A percentile compares a stretch with the other conserved stretches of the same genome.
These are phyloP conservation scores for Leptatherina wallacei DNA, from an alignment of 2,797 vertebrate genomes.

Conservation along the genomic window DNA sequence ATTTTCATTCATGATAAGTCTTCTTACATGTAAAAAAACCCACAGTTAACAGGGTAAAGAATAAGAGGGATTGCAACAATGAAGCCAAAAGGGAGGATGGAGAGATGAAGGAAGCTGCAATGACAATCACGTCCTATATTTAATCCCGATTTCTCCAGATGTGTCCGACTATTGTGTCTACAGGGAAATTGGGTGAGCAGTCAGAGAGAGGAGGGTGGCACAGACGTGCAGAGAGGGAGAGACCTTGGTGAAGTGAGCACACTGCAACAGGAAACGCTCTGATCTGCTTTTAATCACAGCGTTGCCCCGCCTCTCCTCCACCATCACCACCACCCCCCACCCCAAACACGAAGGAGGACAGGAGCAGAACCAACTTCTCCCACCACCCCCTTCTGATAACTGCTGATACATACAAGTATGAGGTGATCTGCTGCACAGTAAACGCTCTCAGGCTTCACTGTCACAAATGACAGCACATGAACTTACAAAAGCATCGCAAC, in stretches of 20 bases:
- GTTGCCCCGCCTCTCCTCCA: slow-evolving; percentile 59
- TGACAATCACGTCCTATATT: slow-evolving; percentile 55
- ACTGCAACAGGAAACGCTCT: slow-evolving; percentile 88
- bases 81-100: not conserved
- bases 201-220: slow-evolving; percentile 36
- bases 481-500: not conserved
- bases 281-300: slow-evolving; percentile 92
- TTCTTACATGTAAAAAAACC: not conserved
- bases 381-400: slow-evolving; percentile 60
- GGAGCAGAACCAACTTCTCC: slow-evolving; percentile 51
- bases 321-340: slow-evolving; percentile 49
- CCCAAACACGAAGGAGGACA: slow-evolving; percentile 64
- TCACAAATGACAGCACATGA: not conserved
- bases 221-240: slow-evolving; percentile 45
- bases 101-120: slow-evolving; percentile 13
- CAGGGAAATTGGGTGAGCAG: slow-evolving; percentile 38
- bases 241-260: slow-evolving; percentile 74
- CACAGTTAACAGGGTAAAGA: not conserved
- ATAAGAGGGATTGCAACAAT: slow-evolving; percentile 4
- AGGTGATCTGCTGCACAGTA: slow-evolving; percentile 6
- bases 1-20: not conserved
- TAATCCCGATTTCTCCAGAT: slow-evolving; percentile 60
- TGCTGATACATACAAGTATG: slow-evolving; percentile 13
- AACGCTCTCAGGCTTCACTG: slow-evolving; percentile 11
- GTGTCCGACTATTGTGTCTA: slow-evolving; percentile 71